Evolutionary conservation across 2,888 invertebrate genomes (phyloP).

Genomic region (Morinoia aosen): DNA sequence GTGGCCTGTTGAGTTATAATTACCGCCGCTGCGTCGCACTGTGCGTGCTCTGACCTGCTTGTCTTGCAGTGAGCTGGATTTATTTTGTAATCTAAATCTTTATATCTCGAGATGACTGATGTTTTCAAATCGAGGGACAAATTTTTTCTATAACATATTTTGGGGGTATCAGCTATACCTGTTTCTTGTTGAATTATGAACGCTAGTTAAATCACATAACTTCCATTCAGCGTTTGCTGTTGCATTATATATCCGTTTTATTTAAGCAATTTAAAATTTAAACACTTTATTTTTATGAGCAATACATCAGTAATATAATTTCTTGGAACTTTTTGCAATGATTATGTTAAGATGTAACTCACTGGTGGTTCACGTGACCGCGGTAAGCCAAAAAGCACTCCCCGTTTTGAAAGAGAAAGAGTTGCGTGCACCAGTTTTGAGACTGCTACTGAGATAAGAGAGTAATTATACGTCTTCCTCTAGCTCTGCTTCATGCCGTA

Average conservation of each 20-base stretch:
- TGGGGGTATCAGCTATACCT: not conserved
- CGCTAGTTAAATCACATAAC: not conserved
- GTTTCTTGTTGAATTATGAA: not conserved
- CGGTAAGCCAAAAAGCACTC: not conserved
- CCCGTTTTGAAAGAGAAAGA: not conserved
- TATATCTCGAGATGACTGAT: not conserved
- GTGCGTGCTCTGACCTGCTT: not conserved
- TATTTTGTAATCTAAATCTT: not conserved
- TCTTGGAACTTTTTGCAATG: too few species aligned
- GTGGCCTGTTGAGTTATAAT: not conserved
- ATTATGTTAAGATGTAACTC: too few species aligned
- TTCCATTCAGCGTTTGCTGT: not conserved
- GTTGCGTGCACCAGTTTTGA: not conserved
- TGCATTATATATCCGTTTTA: not conserved
- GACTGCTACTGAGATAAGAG: not conserved
- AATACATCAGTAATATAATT: too few species aligned
- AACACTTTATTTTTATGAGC: too few species aligned
- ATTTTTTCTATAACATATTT: not conserved
- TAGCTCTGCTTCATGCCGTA: not conserved
- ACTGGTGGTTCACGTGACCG: not conserved
- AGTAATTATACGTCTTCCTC: not conserved
- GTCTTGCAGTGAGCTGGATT: not conserved
- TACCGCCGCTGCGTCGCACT: not conserved
- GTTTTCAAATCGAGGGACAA: not conserved
- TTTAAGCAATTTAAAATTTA: not conserved